Evolutionary conservation across 2,113 vertebrate genomes (phyloP).

Genomic region (Desmodus rotundus): DNA sequence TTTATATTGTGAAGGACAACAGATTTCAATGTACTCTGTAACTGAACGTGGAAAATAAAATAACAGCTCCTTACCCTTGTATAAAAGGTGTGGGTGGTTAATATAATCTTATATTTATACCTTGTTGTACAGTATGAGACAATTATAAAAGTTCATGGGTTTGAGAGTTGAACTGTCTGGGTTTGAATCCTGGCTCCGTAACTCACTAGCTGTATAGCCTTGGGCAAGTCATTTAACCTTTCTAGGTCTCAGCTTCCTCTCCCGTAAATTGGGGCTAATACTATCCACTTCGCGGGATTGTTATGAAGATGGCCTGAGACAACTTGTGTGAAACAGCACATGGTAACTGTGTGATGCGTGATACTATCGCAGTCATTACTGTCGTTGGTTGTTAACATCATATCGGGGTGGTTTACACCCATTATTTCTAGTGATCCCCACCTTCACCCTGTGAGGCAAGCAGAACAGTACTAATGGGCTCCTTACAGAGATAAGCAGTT

Average conservation of each 20-base stretch:
- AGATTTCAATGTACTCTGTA: neutral
- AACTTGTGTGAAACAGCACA: neutral
- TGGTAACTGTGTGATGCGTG: neutral
- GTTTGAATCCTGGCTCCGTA: neutral
- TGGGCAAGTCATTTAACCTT: neutral
- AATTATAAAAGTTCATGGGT: neutral
- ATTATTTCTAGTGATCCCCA: slow-evolving; percentile 23
- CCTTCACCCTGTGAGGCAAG: neutral
- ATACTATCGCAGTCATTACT: neutral
- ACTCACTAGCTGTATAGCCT: neutral
- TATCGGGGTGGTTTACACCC: neutral
- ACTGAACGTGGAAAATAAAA: slow-evolving; percentile 17
- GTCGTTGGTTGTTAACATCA: neutral
- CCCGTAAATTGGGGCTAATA: neutral
- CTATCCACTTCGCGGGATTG: neutral
- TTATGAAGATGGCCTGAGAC: neutral
- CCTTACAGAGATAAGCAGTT: neutral
- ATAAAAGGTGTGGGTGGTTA: neutral
- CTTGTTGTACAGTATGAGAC: neutral
- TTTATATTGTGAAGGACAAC: neutral
- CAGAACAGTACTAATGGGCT: neutral
- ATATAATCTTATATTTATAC: neutral
- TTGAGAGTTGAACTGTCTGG: neutral
- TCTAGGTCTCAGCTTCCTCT: neutral
- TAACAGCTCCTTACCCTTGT: neutral